These are phyloP conservation scores for Spinus pinus DNA, from an alignment of 2,797 vertebrate genomes.

Conservation along the genomic window DNA sequence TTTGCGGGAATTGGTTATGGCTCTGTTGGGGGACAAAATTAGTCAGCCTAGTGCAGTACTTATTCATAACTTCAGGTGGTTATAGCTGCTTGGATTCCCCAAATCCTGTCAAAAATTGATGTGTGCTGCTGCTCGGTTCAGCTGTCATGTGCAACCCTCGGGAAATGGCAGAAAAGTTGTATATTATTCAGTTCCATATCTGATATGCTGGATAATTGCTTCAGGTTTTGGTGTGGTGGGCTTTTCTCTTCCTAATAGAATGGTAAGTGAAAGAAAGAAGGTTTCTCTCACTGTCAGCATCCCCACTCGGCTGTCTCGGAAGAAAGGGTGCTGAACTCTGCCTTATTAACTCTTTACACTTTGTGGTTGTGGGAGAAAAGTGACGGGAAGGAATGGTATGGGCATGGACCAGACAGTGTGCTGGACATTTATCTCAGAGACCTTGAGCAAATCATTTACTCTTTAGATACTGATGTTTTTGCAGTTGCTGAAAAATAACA, in stretches of 20 bases:
- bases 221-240: background rate
- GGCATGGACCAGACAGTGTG: background rate
- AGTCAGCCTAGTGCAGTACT: background rate
- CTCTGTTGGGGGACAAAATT: background rate
- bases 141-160: rapidly evolving
- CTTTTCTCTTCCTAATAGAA: background rate
- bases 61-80: background rate
- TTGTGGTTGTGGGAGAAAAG: background rate
- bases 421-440: background rate
- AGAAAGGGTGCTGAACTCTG: background rate
- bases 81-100: background rate
- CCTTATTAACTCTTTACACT: background rate
- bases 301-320: background rate
- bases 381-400: background rate
- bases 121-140: background rate
- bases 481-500: background rate
- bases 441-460: background rate
- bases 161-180: background rate
- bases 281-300: background rate
- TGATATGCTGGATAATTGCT: background rate
- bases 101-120: background rate
- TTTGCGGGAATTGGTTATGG: background rate
- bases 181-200: rapidly evolving
- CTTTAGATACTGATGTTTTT: background rate
- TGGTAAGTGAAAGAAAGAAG: background rate